Conservation (phyloP, 2,888 invertebrate genomes). For the Lapara coniferarum region DNA sequence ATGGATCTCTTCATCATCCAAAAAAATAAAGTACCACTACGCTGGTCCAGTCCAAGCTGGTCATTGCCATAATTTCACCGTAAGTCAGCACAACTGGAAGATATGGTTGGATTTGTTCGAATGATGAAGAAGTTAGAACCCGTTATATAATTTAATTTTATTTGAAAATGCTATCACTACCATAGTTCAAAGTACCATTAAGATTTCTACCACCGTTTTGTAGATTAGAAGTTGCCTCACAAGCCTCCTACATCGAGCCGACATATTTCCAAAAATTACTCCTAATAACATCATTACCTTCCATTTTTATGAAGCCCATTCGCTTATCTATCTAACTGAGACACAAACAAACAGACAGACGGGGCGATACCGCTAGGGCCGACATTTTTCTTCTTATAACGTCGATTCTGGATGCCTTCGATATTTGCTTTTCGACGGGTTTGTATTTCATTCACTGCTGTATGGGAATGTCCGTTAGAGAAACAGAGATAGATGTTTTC, state of each 20-base stretch:
- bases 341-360: slow-evolving; percentile 47
- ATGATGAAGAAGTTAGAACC: too few species aligned
- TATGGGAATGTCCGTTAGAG: neutral
- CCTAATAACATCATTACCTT: slow-evolving; percentile 25
- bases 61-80: too few species aligned
- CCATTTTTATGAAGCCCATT: slow-evolving; percentile 25
- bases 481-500: neutral
- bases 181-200: neutral
- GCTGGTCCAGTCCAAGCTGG: too few species aligned
- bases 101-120: too few species aligned
- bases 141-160: neutral
- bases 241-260: slow-evolving; percentile 7
- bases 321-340: slow-evolving; percentile 25
- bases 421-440: neutral
- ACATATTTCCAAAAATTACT: slow-evolving; percentile 14
- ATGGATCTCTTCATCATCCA: too few species aligned
- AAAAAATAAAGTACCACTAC: too few species aligned
- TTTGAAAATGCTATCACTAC: neutral
- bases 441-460: neutral
- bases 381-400: slow-evolving; percentile 13
- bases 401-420: slow-evolving; percentile 6
- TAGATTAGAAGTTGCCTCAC: neutral
- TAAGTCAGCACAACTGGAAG: too few species aligned
- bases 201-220: slow-evolving; percentile 3
- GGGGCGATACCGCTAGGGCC: slow-evolving; percentile 41